Evolutionary conservation across 2,113 vertebrate species (phyloP), one percentile per base, ranked within the genome.

Genomic region (Dromaius novaehollandiae): DNA sequence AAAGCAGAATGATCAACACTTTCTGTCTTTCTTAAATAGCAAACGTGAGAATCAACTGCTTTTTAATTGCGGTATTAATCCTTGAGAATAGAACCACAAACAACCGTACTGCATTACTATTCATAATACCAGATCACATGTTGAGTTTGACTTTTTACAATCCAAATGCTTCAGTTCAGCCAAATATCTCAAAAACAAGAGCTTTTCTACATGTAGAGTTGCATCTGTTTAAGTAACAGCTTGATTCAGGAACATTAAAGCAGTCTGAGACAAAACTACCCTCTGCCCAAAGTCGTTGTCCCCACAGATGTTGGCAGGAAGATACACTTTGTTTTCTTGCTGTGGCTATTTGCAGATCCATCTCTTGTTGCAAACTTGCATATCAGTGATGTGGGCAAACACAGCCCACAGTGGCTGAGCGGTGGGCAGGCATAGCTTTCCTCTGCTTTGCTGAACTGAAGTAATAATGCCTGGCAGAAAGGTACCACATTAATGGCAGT

Each of bases 351-450:
- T 91, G 34, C 36, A 34, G 8, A 15, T 51, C 58, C 25, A 55
- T 14, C 53, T 55, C 53, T 55, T 55, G 26, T 55, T 55, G 53
- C 53, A 55, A 55, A 55, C 24, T 25, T 55, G 53, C 53, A 55
- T 13, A 68, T 5, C 61, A 68, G 12, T 0, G 0, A 26, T 3
- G 4, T 0, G 34, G 51, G 75, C 61, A 75, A 75, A 60, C 44
- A 65, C 30, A 82, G 36, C 11, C 82, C 79, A 24, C 30, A 75
- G 70, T 13, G 46, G 70, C 70, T 79, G 75, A 89, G 32, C 5
- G 13, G 34, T 50, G 51, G 63, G 22, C 79, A 82, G 66, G 15
- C 3, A 5, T 1, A 51, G 58, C 69, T 65, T 50, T 48, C 21
- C 40, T 66, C 34, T 48, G 51, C 61, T 76, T 68, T 63, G 17